Conservation (phyloP, 2,797 vertebrate species). For the Acanthurus leucopareius region DNA sequence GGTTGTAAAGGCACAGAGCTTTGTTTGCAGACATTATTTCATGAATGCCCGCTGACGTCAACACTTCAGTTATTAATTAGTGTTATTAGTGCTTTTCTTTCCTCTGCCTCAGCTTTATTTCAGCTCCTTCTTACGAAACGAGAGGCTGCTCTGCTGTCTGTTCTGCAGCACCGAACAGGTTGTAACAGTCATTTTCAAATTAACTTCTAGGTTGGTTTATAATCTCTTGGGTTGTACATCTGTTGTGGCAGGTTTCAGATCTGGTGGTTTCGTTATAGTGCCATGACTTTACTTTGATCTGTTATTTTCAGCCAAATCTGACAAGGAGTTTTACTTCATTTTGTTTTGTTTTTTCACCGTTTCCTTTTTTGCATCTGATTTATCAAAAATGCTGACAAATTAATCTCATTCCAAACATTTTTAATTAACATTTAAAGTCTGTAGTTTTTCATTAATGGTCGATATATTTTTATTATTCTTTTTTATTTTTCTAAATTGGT, state of each 20-base stretch:
- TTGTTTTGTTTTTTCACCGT: background rate
- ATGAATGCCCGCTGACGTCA: slow-evolving; percentile 29
- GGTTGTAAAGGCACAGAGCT: slow-evolving; percentile 52
- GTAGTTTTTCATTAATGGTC: background rate
- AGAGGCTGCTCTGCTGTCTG: background rate
- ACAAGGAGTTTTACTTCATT: background rate
- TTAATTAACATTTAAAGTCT: slow-evolving; percentile 14
- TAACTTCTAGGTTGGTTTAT: slow-evolving; percentile 26
- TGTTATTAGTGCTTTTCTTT: slow-evolving; percentile 12
- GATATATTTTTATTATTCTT: too few species aligned
- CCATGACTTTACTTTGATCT: background rate
- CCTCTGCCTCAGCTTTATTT: slow-evolving; percentile 39
- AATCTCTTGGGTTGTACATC: slow-evolving; percentile 15
- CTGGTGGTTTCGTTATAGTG: background rate
- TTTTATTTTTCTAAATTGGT: background rate
- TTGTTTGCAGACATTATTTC: slow-evolving; percentile 47
- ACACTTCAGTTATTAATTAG: slow-evolving; percentile 15
- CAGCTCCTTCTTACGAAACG: slow-evolving; percentile 19
- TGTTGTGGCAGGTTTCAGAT: background rate
- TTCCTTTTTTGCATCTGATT: slow-evolving; percentile 3
- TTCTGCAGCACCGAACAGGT: slow-evolving; percentile 43
- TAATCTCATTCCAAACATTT: slow-evolving; percentile 7
- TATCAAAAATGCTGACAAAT: slow-evolving; percentile 14
- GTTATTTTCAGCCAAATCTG: background rate
- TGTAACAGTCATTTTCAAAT: slow-evolving; percentile 21